Percentiles rank a stretch among this genome's conserved stretches.
Evolutionary conservation across 2,797 vertebrate genomes (phyloP).

Genomic region (Argya squamiceps): DNA sequence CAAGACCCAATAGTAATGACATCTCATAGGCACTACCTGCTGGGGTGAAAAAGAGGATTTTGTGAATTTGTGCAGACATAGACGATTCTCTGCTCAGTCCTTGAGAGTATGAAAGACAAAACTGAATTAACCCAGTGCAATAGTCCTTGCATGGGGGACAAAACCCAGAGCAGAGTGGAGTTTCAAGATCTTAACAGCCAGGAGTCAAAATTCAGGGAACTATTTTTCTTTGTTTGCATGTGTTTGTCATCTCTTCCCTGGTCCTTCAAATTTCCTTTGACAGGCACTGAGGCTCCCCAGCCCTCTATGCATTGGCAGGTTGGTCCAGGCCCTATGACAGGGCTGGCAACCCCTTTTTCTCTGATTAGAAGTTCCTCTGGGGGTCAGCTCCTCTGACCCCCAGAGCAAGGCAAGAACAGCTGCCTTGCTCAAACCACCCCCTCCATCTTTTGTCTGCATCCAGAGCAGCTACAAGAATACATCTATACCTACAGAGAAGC

Average conservation of each 20-base stretch:
- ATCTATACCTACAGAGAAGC: background rate
- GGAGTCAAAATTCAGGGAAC: background rate
- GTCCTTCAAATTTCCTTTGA: background rate
- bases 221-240: background rate
- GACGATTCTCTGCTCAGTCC: background rate
- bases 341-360: background rate
- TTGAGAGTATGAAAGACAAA: background rate
- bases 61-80: background rate
- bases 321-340: background rate
- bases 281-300: background rate
- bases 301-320: background rate
- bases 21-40: background rate
- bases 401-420: background rate
- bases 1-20: background rate
- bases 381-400: background rate
- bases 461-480: background rate
- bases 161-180: accelerated
- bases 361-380: background rate
- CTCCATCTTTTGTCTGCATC: background rate
- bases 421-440: background rate
- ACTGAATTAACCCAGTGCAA: background rate
- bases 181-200: background rate
- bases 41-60: background rate
- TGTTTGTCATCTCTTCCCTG: background rate
- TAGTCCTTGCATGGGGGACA: background rate